Evolutionary conservation across 2,888 invertebrate genomes (phyloP).

Genomic region (Aphidoletes aphidimyza): DNA sequence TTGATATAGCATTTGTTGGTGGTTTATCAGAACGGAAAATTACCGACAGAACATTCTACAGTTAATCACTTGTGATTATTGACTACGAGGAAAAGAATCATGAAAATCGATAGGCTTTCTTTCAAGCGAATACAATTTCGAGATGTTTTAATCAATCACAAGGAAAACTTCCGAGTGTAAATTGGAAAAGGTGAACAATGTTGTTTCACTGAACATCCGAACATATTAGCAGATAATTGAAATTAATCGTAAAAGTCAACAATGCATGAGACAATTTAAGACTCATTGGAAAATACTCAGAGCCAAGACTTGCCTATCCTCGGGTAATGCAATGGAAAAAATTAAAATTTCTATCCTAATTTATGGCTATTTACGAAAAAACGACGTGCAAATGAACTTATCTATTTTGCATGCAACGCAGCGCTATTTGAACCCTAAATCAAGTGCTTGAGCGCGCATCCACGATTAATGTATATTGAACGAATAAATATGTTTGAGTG

Average conservation of each 20-base stretch:
- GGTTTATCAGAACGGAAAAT: no score
- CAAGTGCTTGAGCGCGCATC: constrained; percentile 14
- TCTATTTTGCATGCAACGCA: constrained; percentile 52
- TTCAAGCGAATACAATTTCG: not conserved
- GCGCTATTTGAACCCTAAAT: not conserved
- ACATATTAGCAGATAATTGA: constrained; percentile 46
- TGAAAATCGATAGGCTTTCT: not conserved
- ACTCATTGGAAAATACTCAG: not conserved
- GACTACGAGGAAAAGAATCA: not conserved
- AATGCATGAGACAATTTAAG: constrained; percentile 17
- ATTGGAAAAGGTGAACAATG: not conserved
- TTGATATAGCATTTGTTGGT: no score
- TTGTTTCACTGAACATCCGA: no score
- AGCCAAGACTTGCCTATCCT: not conserved
- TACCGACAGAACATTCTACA: no score
- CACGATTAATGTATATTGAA: constrained; percentile 47
- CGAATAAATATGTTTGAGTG: constrained; percentile 15
- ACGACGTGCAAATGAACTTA: constrained; percentile 53
- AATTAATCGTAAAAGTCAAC: constrained; percentile 18
- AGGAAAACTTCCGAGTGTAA: not conserved
- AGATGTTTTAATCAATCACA: not conserved
- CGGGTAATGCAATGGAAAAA: not conserved
- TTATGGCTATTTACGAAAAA: constrained; percentile 44
- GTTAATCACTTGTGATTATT: no score
- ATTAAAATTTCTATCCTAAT: constrained; percentile 50